These are phyloP conservation scores for Bryconaethiops microstoma DNA, from an alignment of 2,797 vertebrate genomes.

Conservation along the genomic window DNA sequence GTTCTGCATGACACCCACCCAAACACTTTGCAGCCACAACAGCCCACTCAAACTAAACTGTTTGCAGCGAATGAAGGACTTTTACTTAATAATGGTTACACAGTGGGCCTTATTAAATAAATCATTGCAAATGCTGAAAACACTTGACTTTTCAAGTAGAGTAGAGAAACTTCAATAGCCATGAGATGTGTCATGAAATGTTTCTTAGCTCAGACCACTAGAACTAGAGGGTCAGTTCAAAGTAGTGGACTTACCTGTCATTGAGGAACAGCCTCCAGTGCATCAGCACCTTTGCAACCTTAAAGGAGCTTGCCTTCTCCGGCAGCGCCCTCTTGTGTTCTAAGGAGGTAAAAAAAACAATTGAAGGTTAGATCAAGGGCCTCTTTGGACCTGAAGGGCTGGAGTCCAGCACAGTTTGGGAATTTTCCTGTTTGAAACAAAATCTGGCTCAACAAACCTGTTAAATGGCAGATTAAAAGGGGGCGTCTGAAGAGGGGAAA, in stretches of 20 bases:
- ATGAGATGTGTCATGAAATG: background rate
- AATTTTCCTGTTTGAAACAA: too few relatives aligned
- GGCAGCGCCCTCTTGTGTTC: slow-evolving; percentile 38
- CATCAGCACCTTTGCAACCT: background rate
- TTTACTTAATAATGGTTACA: slow-evolving; percentile 10
- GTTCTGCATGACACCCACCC: background rate
- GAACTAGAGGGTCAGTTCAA: background rate
- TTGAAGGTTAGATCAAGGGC: too few relatives aligned
- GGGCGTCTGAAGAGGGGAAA: too few relatives aligned
- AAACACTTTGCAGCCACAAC: slow-evolving; percentile 6
- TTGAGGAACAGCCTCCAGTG: too few relatives aligned
- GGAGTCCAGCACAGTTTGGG: too few relatives aligned
- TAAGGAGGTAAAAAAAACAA: background rate
- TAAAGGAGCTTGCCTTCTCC: background rate
- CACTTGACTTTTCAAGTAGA: background rate
- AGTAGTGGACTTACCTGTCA: background rate
- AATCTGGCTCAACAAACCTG: too few relatives aligned
- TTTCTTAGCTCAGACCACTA: background rate
- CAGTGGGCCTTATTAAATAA: background rate
- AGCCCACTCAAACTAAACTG: slow-evolving; percentile 13
- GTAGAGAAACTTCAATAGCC: background rate
- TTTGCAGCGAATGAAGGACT: slow-evolving; percentile 19
- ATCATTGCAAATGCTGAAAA: background rate
- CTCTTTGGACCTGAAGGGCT: too few relatives aligned
- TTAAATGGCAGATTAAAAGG: too few relatives aligned